These are phyloP conservation scores for Hydractinia echinata DNA, from an alignment of 30 jellyfish, hydroid and myxozoan genomes.

Conservation along the genomic window DNA sequence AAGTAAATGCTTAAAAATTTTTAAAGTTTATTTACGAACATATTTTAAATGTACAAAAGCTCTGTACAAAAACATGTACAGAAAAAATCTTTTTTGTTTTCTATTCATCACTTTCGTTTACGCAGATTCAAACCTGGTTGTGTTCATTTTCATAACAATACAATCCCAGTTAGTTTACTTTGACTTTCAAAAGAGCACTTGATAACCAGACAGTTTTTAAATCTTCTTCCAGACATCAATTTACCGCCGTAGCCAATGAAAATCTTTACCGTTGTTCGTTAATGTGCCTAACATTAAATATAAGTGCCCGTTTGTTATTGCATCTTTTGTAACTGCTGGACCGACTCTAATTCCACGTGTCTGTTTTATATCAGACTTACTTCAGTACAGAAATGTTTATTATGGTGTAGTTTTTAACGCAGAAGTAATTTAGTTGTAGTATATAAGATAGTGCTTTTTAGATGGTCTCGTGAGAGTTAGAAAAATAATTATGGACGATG, in stretches of 20 bases:
- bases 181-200: too few species aligned
- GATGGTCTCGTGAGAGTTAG: conserved; percentile 26
- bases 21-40: too few species aligned
- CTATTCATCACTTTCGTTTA: too few species aligned
- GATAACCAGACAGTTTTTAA: conserved; percentile 8
- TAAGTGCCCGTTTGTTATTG: conserved; percentile 23
- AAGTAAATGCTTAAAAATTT: too few species aligned
- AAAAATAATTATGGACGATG: conserved; percentile 35
- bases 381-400: conserved; percentile 18
- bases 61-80: too few species aligned
- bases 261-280: neutral
- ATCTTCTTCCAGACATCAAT: conserved; percentile 4
- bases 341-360: conserved; percentile 93
- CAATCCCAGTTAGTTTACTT: too few species aligned
- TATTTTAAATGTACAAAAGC: too few species aligned
- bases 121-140: too few species aligned
- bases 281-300: conserved; percentile 37
- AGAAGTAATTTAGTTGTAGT: neutral
- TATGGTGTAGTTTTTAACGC: neutral
- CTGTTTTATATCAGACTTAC: conserved; percentile 27
- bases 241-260: conserved; percentile 23
- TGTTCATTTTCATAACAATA: too few species aligned
- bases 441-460: neutral
- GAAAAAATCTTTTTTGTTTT: too few species aligned
- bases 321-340: conserved; percentile 65